phyloP scores from a whole-genome alignment of 64 coral and sea anemone genomes.

The Dendrophyllia cribrosa region DNA sequence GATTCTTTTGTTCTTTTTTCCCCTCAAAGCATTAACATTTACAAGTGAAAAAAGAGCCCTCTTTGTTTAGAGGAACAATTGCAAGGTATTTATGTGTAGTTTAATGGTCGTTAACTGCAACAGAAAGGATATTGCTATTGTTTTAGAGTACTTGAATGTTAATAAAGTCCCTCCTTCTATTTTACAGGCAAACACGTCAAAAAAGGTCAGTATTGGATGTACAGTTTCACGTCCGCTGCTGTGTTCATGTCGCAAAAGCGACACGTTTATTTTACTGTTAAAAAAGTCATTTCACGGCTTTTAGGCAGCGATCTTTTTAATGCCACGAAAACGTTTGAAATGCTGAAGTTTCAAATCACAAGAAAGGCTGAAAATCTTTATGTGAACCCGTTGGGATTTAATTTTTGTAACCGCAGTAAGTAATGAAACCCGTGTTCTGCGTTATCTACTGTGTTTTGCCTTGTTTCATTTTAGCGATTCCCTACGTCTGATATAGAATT shows the following conservation, averaged over 20 bases:
- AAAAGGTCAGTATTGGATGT: conserved; percentile 68
- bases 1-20: neutral
- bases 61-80: conserved; percentile 20
- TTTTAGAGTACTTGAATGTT: conserved; percentile 8
- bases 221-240: neutral
- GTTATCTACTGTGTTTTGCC: too few relatives aligned
- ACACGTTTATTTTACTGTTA: neutral
- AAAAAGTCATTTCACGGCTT: neutral
- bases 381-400: neutral
- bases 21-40: neutral
- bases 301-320: neutral
- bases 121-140: conserved; percentile 43
- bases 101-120: conserved; percentile 12
- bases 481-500: too few relatives aligned
- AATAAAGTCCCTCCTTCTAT: conserved; percentile 42
- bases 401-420: neutral
- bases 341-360: conserved; percentile 46
- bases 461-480: too few relatives aligned
- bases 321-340: neutral
- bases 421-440: neutral
- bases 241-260: neutral
- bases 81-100: neutral
- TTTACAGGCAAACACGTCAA: conserved; percentile 83
- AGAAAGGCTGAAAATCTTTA: conserved; percentile 21
- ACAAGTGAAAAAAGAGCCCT: neutral